Percentiles rank a stretch among this genome's conserved stretches.
phyloP scores from a whole-genome alignment of 1,140 invertebrate species.

The Whitmania pigra region DNA sequence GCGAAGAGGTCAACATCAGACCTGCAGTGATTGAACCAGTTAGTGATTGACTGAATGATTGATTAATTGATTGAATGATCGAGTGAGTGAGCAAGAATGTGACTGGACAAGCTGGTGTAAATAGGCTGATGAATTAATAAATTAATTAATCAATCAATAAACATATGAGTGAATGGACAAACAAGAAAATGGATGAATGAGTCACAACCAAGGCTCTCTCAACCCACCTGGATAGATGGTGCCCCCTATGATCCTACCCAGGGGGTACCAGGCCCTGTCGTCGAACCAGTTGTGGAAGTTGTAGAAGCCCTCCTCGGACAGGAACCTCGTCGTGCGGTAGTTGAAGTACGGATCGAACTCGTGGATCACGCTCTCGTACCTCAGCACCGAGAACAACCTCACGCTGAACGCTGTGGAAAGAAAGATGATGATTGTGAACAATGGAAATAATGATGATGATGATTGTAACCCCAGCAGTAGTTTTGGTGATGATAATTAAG shows the following conservation, averaged over 20 bases:
- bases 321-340: conserved; percentile 84
- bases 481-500: too few relatives aligned
- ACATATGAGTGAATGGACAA: not conserved
- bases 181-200: too few relatives aligned
- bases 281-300: conserved; percentile 99
- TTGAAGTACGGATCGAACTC: conserved; percentile 99
- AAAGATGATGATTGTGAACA: too few relatives aligned
- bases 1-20: conserved; percentile 90
- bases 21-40: conserved; percentile 40
- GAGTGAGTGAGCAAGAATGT: conserved; percentile 6
- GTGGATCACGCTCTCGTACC: conserved; percentile 94
- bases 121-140: not conserved
- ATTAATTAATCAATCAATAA: not conserved
- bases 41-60: not conserved
- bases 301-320: conserved; percentile 92
- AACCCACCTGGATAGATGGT: conserved; percentile 78
- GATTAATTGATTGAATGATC: not conserved
- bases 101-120: not conserved
- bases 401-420: conserved; percentile 82
- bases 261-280: conserved; percentile 92
- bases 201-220: not conserved
- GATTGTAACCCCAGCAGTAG: too few relatives aligned
- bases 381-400: conserved; percentile 82
- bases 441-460: too few relatives aligned
- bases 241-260: conserved; percentile 81